These are phyloP conservation scores for Cerastis leucographa DNA, from an alignment of 2,888 invertebrate genomes.

Conservation along the genomic window DNA sequence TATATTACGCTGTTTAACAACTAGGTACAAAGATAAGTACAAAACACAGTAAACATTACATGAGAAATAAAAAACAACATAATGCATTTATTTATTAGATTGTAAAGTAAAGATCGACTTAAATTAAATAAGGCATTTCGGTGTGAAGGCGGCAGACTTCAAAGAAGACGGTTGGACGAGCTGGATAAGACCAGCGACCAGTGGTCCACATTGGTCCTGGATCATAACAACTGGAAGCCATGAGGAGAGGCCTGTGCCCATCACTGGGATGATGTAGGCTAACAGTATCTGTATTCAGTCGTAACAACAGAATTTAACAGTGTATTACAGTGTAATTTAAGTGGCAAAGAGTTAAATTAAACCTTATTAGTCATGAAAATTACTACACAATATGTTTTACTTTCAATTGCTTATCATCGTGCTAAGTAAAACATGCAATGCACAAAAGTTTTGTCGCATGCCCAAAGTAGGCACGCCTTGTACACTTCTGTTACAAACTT, in stretches of 20 bases:
- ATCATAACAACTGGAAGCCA: too few species aligned
- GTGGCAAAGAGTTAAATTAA: neutral
- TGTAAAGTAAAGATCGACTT: neutral
- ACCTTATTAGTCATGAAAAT: neutral
- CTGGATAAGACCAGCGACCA: too few species aligned
- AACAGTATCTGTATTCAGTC: too few species aligned
- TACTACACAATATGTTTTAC: neutral
- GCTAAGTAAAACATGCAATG: neutral
- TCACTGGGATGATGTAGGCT: too few species aligned
- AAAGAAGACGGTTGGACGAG: too few species aligned
- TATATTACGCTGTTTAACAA: too few species aligned
- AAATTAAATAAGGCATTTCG: neutral
- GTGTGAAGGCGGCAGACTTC: neutral
- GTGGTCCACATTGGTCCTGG: too few species aligned
- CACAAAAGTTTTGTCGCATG: neutral
- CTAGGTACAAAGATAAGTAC: too few species aligned
- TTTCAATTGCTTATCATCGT: neutral
- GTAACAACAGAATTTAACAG: neutral
- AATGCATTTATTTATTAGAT: neutral
- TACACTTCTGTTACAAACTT: neutral
- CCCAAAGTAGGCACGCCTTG: neutral
- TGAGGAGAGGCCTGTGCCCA: too few species aligned
- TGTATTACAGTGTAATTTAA: neutral
- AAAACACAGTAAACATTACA: too few species aligned
- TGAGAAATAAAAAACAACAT: too few species aligned